Evolutionary conservation across 2,797 vertebrate genomes (phyloP).

Genomic region (Nyctibius grandis): DNA sequence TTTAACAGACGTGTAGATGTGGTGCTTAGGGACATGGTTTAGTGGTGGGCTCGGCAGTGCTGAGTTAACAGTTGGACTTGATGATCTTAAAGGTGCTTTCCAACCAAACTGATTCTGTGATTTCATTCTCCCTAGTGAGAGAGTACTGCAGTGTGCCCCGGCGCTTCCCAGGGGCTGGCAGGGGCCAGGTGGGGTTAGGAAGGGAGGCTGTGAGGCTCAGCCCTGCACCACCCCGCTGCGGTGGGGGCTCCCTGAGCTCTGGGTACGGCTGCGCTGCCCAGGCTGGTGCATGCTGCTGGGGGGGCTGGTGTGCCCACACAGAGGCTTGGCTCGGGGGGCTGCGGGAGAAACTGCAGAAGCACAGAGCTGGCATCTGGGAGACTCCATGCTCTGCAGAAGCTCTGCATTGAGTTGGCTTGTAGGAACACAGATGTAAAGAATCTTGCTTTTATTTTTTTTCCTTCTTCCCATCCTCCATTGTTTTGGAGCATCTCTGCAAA

Average conservation of each 20-base stretch:
- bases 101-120: no score
- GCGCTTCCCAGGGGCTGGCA: neutral
- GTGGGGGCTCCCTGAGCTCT: neutral
- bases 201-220: neutral
- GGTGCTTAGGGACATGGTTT: no score
- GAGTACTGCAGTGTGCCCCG: neutral
- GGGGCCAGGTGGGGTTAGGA: neutral
- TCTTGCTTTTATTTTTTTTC: neutral
- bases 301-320: neutral
- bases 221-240: neutral
- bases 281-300: neutral
- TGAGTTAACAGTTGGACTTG: no score
- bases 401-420: neutral
- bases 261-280: neutral
- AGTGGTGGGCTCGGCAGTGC: no score
- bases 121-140: neutral
- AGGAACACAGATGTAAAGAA: neutral
- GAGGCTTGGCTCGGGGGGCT: neutral
- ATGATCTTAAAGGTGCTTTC: no score
- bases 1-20: no score
- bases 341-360: neutral
- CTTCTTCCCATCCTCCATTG: neutral
- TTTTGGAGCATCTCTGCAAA: neutral
- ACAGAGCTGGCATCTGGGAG: neutral
- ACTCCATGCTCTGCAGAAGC: neutral